These are phyloP conservation scores for Donacobius atricapilla DNA, from an alignment of 2,113 vertebrate genomes.

Conservation along the genomic window DNA sequence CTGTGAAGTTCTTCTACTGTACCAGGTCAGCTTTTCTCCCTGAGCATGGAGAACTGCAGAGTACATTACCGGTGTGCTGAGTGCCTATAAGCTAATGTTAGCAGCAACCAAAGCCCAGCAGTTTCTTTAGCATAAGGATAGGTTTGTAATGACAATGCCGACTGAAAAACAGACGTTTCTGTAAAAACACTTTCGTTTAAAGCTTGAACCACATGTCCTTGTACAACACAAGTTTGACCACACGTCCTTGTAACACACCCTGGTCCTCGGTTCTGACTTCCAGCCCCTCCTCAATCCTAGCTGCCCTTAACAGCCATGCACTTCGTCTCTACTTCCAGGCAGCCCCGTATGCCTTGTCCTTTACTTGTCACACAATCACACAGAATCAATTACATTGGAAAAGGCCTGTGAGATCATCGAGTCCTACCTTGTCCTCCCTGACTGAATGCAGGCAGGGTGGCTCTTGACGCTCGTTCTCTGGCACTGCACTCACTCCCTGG, in stretches of 20 bases:
- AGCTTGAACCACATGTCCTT: not conserved
- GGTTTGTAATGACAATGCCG: not conserved
- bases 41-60: not conserved
- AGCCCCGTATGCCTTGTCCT: not conserved
- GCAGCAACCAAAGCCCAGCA: not conserved
- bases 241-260: not conserved
- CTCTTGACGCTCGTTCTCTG: not conserved
- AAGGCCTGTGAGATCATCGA: not conserved
- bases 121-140: not conserved
- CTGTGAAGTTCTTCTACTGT: not conserved
- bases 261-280: not conserved
- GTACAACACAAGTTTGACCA: not conserved
- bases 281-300: not conserved
- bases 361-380: not conserved
- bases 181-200: not conserved
- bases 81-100: not conserved
- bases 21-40: not conserved
- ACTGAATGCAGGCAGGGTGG: not conserved
- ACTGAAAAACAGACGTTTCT: not conserved
- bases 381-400: not conserved
- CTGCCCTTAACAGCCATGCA: not conserved
- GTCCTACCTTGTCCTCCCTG: not conserved
- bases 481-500: not conserved
- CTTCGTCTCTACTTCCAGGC: not conserved
- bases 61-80: not conserved